Percentiles rank a stretch among this genome's conserved stretches.
Conservation (phyloP, 1,140 invertebrate genomes). For the Pogonomyrmex californicus region DNA sequence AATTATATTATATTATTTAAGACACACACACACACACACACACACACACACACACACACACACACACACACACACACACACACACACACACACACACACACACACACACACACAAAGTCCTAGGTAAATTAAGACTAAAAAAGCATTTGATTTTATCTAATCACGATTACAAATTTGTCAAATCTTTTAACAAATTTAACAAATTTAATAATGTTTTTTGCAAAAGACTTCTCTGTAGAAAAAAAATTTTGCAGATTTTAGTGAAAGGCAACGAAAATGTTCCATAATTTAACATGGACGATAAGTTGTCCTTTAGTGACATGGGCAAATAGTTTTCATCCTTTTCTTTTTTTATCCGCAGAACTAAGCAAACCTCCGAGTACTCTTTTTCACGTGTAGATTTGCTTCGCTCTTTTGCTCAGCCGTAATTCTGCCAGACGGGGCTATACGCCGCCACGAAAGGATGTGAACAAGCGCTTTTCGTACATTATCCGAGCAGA, state of each 20-base stretch:
- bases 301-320: slow-evolving; percentile 1
- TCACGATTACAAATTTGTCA: neutral
- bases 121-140: neutral
- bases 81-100: too few species aligned
- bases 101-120: too few species aligned
- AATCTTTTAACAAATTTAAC: neutral
- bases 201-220: neutral
- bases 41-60: too few species aligned
- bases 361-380: slow-evolving; percentile 1
- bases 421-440: slow-evolving; percentile 6
- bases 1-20: neutral
- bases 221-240: neutral
- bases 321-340: neutral
- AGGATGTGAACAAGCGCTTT: slow-evolving; percentile 70
- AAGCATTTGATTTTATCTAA: neutral
- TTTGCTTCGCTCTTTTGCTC: slow-evolving; percentile 7
- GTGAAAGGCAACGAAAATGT: neutral
- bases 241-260: neutral
- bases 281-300: neutral
- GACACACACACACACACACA: too few species aligned
- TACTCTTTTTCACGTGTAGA: slow-evolving; percentile 32
- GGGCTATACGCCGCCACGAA: slow-evolving; percentile 34
- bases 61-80: too few species aligned
- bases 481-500: slow-evolving; percentile 41
- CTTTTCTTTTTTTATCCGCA: neutral